Evolutionary conservation across 2,113 vertebrate genomes (phyloP).

Genomic region (Plecotus auritus): DNA sequence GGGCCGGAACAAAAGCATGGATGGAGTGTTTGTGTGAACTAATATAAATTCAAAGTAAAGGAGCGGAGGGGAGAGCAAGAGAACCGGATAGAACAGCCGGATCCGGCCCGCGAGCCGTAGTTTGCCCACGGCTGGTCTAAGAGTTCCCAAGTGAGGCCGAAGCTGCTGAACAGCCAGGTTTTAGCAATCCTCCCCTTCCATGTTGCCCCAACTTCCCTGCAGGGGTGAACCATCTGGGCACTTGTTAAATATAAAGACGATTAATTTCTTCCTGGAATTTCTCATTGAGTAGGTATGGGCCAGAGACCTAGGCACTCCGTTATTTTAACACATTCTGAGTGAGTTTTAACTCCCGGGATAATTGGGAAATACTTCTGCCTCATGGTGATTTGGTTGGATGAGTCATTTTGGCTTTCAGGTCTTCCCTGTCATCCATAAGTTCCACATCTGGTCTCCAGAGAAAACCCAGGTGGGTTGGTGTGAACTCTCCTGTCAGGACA

Average conservation of each 20-base stretch:
- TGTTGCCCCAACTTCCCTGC: not conserved
- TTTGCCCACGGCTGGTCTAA: too few relatives aligned
- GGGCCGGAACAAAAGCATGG: too few relatives aligned
- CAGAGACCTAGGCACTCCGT: not conserved
- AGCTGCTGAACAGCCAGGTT: not conserved
- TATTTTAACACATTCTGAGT: not conserved
- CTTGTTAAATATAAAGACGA: not conserved
- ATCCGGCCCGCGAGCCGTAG: too few relatives aligned
- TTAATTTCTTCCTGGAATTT: not conserved
- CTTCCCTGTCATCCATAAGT: not conserved
- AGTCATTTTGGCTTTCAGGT: not conserved
- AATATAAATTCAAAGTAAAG: too few relatives aligned
- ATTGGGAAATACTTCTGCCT: not conserved
- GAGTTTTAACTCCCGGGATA: not conserved
- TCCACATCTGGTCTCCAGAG: not conserved
- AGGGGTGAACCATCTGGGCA: not conserved
- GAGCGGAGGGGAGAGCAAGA: too few relatives aligned
- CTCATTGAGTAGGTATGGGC: not conserved
- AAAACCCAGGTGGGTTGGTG: not conserved
- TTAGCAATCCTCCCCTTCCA: not conserved
- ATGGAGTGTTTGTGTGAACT: too few relatives aligned
- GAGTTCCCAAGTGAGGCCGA: not conserved
- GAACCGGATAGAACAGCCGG: too few relatives aligned
- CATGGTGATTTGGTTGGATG: not conserved
- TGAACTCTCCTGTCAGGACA: not conserved